A percentile compares a stretch with the other conserved stretches of the same genome.
phyloP scores from a whole-genome alignment of 2,113 vertebrate species.

The Semnopithecus entellus region DNA sequence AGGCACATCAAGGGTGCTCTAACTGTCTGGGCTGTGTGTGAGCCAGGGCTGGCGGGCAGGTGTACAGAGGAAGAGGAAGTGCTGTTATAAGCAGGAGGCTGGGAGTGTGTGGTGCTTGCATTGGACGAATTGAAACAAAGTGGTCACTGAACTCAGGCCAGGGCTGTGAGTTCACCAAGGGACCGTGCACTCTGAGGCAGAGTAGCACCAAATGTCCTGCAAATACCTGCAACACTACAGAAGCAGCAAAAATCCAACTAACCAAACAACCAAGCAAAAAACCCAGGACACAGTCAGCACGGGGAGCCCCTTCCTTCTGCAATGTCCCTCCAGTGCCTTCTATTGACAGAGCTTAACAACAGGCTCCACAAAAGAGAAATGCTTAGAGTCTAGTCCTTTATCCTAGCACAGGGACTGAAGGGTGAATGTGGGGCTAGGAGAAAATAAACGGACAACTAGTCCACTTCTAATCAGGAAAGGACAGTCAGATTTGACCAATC shows the following conservation, averaged over 20 bases:
- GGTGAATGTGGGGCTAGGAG: not conserved
- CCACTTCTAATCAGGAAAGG: not conserved
- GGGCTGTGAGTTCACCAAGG: not conserved
- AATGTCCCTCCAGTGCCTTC: not conserved
- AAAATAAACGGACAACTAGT: not conserved
- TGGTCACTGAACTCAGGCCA: not conserved
- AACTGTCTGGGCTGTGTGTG: not conserved
- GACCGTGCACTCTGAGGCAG: not conserved
- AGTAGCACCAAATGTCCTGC: not conserved
- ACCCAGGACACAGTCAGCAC: accelerated
- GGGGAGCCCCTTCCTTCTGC: not conserved
- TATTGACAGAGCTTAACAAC: not conserved
- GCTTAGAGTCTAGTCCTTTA: not conserved
- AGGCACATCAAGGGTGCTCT: accelerated
- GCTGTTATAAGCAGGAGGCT: not conserved
- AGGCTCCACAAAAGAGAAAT: not conserved
- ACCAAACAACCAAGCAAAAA: not conserved
- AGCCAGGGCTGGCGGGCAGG: not conserved
- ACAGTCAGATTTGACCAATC: not conserved
- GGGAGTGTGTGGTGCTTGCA: not conserved
- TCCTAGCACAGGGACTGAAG: not conserved
- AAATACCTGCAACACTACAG: not conserved
- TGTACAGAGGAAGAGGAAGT: accelerated
- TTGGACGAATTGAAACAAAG: accelerated
- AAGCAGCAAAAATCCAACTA: not conserved